Percentiles rank a stretch among this genome's conserved stretches.
Conservation (phyloP, 2,797 vertebrate genomes). For the Ibycter americanus region DNA sequence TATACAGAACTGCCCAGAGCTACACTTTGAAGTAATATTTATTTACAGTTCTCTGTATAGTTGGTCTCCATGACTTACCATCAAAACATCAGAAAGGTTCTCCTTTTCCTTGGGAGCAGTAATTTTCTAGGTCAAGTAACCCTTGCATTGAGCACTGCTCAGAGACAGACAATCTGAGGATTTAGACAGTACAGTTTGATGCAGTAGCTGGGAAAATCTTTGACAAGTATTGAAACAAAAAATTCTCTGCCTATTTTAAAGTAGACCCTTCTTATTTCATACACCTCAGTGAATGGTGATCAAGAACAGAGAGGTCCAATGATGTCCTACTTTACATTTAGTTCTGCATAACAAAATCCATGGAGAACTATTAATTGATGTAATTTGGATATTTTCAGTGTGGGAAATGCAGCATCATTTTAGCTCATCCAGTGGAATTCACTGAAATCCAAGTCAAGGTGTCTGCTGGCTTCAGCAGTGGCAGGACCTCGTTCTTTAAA, state of each 20-base stretch:
- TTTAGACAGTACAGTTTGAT: neutral
- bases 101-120: slow-evolving; percentile 20
- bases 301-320: neutral
- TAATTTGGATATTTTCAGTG: neutral
- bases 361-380: neutral
- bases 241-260: neutral
- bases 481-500: neutral
- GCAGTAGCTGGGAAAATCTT: neutral
- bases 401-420: neutral
- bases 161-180: neutral
- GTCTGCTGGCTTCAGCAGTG: neutral
- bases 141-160: slow-evolving; percentile 20
- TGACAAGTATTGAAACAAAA: neutral
- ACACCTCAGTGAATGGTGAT: neutral
- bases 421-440: neutral
- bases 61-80: slow-evolving; percentile 51
- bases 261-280: neutral
- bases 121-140: slow-evolving; percentile 60
- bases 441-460: neutral
- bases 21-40: slow-evolving; percentile 57
- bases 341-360: neutral
- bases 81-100: slow-evolving; percentile 15
- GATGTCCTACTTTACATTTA: neutral
- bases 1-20: slow-evolving; percentile 26
- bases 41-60: slow-evolving; percentile 45